Percentiles rank a stretch among this genome's conserved stretches.
Conservation (phyloP, 1,140 invertebrate species). For the Ceratoteleas bidentatus region DNA sequence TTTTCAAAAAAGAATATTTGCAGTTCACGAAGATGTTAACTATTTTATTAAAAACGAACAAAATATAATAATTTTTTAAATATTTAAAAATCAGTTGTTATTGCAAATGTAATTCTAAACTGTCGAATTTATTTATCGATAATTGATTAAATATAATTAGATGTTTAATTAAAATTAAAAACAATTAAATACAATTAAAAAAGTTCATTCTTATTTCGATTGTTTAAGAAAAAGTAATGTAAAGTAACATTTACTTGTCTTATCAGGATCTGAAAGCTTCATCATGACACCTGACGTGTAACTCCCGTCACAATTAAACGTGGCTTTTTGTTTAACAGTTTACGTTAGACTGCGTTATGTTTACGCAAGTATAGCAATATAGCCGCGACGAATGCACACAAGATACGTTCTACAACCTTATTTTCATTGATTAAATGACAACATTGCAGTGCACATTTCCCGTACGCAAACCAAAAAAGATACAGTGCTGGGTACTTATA, state of each 20-base stretch:
- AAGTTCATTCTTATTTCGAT: too few relatives aligned
- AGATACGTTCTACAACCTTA: slow-evolving; percentile 16
- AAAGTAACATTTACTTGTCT: background rate
- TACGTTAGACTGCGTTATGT: slow-evolving; percentile 16
- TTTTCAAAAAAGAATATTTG: too few relatives aligned
- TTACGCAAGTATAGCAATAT: slow-evolving; percentile 39
- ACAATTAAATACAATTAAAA: too few relatives aligned
- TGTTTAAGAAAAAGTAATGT: too few relatives aligned
- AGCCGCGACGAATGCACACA: slow-evolving; percentile 4
- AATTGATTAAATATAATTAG: too few relatives aligned
- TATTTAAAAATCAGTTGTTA: too few relatives aligned
- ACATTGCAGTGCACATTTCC: slow-evolving; percentile 2
- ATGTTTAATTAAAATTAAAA: too few relatives aligned
- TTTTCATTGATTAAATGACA: slow-evolving; percentile 25
- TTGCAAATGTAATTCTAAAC: too few relatives aligned
- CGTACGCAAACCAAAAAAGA: slow-evolving; percentile 1
- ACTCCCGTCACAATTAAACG: background rate
- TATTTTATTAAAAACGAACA: too few relatives aligned
- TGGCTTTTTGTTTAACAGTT: slow-evolving; percentile 21
- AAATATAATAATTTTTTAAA: too few relatives aligned
- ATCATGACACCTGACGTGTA: background rate
- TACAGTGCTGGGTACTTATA: background rate
- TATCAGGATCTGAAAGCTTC: background rate
- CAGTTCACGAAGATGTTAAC: too few relatives aligned
- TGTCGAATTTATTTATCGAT: too few relatives aligned